Evolutionary conservation across 2,113 vertebrate genomes (phyloP), one percentile per base, ranked within the genome.

Genomic region (Rhabdornis inornatus): DNA sequence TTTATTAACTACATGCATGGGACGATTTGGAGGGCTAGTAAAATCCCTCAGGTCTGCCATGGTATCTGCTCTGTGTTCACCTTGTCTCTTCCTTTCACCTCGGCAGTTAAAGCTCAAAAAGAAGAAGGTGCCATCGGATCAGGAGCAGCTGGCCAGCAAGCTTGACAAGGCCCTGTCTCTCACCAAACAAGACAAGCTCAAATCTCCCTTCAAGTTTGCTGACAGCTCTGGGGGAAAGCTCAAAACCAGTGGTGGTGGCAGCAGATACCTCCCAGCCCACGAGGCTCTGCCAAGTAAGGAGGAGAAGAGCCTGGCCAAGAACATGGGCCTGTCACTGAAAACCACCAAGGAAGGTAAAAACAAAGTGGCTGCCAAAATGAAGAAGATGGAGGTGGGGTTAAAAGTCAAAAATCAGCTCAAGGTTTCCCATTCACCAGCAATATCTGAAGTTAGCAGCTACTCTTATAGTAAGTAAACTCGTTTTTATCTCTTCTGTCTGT

Each of bases 371-470:
- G 64, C 97, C 96, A 99, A 98, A 97, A 97, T 97, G 77, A 98
- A 98, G 95, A 97, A 98, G 97, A 98, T 98, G 78, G 98, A 99
- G 69, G 93, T 95, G 64, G 94, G 97, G 78, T 97, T 98, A 94
- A 99, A 99, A 96, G 97, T 98, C 92, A 99, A 99, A 98, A 98
- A 98, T 97, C 98, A 98, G 96, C 97, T 98, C 98, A 99, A 99
- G 97, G 76, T 97, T 77, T 95, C 98, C 96, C 98, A 98, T 97
- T 99, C 99, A 96, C 98, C 98, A n/a, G 95, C 98, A 94, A 98
- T 99, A 96, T 99, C 99, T 60, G 99, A 99, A 98, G 98, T 99
- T 97, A 99, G 99, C 99, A 99, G 99, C 98, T 99, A 98, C 97
- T 99, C 99, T 39, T 99, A 99, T 97, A 99, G 99, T 99, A 98